These are phyloP conservation scores for Solenopsis invicta DNA, from an alignment of 1,140 invertebrate genomes.

Conservation along the genomic window DNA sequence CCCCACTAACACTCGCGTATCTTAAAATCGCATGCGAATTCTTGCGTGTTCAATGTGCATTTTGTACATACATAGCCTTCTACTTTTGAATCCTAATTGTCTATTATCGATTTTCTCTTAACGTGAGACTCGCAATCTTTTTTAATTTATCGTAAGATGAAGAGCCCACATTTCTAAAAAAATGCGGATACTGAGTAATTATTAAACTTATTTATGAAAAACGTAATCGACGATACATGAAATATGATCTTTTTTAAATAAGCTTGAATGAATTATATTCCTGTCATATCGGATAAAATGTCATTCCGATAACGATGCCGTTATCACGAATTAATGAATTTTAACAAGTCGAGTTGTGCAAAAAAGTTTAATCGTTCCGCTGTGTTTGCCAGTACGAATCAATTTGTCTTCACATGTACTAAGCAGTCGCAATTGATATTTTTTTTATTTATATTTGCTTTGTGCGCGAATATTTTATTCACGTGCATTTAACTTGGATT, in stretches of 20 bases:
- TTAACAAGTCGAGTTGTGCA: background rate
- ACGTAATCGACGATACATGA: background rate
- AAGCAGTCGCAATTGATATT: slow-evolving; percentile 6
- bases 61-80: background rate
- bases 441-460: slow-evolving; percentile 3
- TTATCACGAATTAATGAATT: slow-evolving; percentile 12
- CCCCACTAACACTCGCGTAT: background rate
- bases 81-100: background rate
- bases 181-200: background rate
- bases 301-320: background rate
- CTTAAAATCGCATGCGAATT: background rate
- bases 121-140: too few relatives aligned
- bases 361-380: background rate
- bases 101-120: background rate
- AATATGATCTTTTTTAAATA: background rate
- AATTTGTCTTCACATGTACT: background rate
- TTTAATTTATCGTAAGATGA: background rate
- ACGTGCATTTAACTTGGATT: slow-evolving; percentile 8
- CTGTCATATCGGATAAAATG: background rate
- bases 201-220: background rate
- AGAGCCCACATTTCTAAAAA: background rate
- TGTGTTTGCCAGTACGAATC: background rate
- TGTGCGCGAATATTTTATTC: background rate
- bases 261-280: background rate
- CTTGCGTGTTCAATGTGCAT: background rate